Base-by-base conservation (phyloP, 2,888 invertebrate genomes). In the Acleris emargana region DNA sequence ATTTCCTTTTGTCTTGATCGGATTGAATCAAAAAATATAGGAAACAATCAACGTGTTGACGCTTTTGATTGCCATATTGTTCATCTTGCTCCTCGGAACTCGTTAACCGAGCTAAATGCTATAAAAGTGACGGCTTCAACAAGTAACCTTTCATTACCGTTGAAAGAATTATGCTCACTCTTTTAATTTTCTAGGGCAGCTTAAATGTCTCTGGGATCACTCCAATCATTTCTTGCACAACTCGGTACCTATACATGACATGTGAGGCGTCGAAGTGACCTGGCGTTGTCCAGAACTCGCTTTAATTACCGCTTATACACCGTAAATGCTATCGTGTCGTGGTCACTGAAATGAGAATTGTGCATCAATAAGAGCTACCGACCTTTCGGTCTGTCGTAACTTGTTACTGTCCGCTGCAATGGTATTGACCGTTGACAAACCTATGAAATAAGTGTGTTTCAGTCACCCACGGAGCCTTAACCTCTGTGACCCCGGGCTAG, bases 221-320 rank as follows among this genome's bases (percentile, higher is more conserved):
- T 73, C 76, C 76, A 81, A 81, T 82, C 77, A 72, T 66, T 68
- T 69, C 71, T 77, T 80, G 70, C 76, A 72, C 69, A 73, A 64
- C 64, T 38, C 0, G 13, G 38, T 38, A 62, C 64, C 53, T 50
- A 45, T 49, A 54, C 22, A 43, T 51, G 51, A 55, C 22, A 55
- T 11, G 18, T 58, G 4, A 82, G 82, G 82, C 86, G 74, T 72
- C 70, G 79, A 73, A 75, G 78, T 79, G 76, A 72, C 67, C 52
- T 38, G 57, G 42, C 45, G 49, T 57, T 42, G n/a, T 75, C 73
- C 72, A 38, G 73, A 71, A 69, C 74, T 77, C 72, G 76, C 77
- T 76, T 81, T 83, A 87, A 88, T 88, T 84, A 87, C 78, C 79
- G 70, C 72, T 74, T 76, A 80, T 77, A 79, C 81, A 82, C 76